These are phyloP conservation scores for Folsomia candida DNA, from an alignment of 2,888 invertebrate species.

Conservation along the genomic window DNA sequence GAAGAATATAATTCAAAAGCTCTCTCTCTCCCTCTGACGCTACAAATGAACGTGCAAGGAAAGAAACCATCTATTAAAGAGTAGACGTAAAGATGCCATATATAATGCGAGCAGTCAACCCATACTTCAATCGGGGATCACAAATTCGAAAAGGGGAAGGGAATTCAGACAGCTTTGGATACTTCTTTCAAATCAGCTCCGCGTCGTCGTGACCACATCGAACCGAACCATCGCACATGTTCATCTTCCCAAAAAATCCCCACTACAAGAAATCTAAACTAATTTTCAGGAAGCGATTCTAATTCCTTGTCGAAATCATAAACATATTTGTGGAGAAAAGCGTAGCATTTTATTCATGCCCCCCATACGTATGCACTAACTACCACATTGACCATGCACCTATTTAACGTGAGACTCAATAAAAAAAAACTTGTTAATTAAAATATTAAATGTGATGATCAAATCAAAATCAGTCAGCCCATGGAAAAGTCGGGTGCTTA, in stretches of 20 bases:
- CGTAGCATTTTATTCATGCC: no score
- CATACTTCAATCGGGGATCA: constrained; percentile 17
- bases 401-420: neutral
- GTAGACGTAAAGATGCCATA: no score
- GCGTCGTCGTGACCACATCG: constrained; percentile 12
- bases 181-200: constrained; percentile 6
- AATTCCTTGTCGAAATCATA: neutral
- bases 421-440: neutral
- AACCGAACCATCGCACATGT: no score
- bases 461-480: neutral
- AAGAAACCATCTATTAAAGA: neutral
- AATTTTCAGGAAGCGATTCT: neutral
- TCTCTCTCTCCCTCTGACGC: no score
- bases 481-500: no score
- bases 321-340: no score
- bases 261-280: neutral
- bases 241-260: no score
- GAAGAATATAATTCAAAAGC: neutral
- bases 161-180: constrained; percentile 9
- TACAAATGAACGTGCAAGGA: neutral
- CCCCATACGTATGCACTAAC: no score
- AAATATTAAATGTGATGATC: neutral
- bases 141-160: constrained; percentile 19
- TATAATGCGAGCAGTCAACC: constrained; percentile 5
- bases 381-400: no score